A percentile compares a stretch with the other conserved stretches of the same genome.
phyloP scores from a whole-genome alignment of 2,888 invertebrate species.

The Ochropacha duplaris region DNA sequence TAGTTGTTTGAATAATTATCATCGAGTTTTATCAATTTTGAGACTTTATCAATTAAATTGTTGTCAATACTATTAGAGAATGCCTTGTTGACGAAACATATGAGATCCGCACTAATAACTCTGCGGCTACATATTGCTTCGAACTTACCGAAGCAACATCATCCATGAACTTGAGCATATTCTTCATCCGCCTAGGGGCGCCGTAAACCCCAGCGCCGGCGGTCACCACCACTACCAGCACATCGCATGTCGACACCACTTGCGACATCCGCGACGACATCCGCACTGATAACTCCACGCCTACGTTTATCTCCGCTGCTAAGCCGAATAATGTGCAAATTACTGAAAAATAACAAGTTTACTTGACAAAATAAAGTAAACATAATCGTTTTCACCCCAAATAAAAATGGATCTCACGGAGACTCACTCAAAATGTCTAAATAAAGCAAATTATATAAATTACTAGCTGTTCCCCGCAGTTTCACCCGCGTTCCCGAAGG shows the following conservation, averaged over 20 bases:
- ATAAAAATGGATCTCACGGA: constrained; percentile 40
- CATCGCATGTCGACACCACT: constrained; percentile 82
- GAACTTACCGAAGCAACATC: constrained; percentile 69
- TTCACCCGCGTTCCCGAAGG: too few relatives aligned
- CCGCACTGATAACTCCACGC: constrained; percentile 78
- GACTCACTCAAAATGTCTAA: too few relatives aligned
- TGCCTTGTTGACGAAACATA: too few relatives aligned
- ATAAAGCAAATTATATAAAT: too few relatives aligned
- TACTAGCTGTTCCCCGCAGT: too few relatives aligned
- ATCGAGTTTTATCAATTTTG: too few relatives aligned
- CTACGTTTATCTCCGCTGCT: constrained; percentile 79
- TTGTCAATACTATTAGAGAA: too few relatives aligned
- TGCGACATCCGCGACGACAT: constrained; percentile 81
- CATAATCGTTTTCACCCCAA: too few relatives aligned
- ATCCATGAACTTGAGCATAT: constrained; percentile 76
- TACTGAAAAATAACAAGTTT: constrained; percentile 42
- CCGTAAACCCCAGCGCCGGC: constrained; percentile 79
- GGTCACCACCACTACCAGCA: constrained; percentile 77
- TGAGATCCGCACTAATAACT: too few relatives aligned
- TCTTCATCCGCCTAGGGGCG: constrained; percentile 77
- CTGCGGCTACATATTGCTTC: too few relatives aligned
- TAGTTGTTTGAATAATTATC: too few relatives aligned
- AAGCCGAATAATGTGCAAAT: constrained; percentile 74
- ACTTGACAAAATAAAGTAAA: neutral
- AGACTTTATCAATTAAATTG: too few relatives aligned